Evolutionary conservation across 2,113 vertebrate genomes (phyloP).

Genomic region (Eublepharis macularius): DNA sequence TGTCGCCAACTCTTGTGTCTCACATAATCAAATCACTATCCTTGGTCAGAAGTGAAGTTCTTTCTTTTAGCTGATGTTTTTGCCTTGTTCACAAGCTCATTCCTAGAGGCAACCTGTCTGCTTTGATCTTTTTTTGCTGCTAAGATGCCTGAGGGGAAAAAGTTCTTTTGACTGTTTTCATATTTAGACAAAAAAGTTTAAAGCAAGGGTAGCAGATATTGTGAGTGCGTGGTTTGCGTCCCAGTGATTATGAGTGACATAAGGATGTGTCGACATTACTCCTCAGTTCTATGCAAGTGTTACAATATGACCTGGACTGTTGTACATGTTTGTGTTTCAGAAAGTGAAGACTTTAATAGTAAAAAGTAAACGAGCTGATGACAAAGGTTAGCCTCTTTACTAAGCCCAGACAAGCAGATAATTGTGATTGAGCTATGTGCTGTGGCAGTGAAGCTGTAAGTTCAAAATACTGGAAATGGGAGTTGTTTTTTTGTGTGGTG

Average conservation of each 20-base stretch:
- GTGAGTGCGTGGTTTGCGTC: neutral
- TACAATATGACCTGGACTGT: no score
- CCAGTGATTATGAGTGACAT: neutral
- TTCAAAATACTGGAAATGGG: neutral
- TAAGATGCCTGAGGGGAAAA: neutral
- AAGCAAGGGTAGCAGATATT: neutral
- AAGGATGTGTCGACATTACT: neutral
- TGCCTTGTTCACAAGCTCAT: slow-evolving; percentile 16
- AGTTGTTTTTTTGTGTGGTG: no score
- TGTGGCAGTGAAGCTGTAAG: neutral
- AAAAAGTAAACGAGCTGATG: neutral
- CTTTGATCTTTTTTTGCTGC: slow-evolving; percentile 11
- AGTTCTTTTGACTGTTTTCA: neutral
- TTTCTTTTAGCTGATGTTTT: slow-evolving; percentile 20
- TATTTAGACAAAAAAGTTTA: neutral
- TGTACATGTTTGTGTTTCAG: no score
- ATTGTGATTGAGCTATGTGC: neutral
- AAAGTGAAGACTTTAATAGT: no score
- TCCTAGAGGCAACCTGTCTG: slow-evolving; percentile 5
- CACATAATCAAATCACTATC: slow-evolving; percentile 13
- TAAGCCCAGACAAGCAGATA: neutral
- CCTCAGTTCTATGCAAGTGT: neutral
- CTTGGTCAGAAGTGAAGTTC: neutral
- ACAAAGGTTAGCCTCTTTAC: neutral
- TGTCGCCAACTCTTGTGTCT: slow-evolving; percentile 4